Evolutionary conservation across 2,797 vertebrate species (phyloP).

Genomic region (Agapornis canus): DNA sequence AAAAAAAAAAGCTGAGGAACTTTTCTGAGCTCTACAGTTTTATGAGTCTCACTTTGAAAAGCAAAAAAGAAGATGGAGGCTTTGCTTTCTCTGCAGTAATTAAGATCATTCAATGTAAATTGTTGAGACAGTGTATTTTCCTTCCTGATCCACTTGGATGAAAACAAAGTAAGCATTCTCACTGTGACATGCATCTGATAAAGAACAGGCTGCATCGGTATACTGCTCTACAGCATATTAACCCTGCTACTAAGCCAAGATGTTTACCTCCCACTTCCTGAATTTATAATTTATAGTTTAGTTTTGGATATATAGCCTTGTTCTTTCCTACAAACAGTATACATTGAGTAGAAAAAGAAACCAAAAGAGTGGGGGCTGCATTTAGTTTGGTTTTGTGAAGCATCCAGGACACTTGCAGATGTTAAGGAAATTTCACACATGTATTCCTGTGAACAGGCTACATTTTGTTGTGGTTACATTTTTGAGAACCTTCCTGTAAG

Average conservation of each 20-base stretch:
- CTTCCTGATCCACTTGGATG: neutral
- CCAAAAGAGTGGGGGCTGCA: neutral
- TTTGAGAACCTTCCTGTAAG: neutral
- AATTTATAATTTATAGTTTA: neutral
- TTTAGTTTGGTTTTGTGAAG: neutral
- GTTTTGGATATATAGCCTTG: neutral
- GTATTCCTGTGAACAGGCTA: neutral
- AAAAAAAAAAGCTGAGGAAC: neutral
- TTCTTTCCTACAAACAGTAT: neutral
- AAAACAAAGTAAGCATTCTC: neutral
- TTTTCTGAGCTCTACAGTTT: neutral
- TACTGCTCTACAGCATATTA: neutral
- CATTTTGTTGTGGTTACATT: neutral
- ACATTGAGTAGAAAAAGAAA: neutral
- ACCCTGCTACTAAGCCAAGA: neutral
- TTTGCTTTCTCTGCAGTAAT: neutral
- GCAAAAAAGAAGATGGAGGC: neutral
- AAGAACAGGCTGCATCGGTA: neutral
- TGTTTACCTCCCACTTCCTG: neutral
- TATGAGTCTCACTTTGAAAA: neutral
- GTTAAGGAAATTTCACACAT: neutral
- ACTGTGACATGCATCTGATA: neutral
- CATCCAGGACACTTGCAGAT: neutral
- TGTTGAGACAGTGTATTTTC: neutral
- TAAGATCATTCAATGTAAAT: neutral